Percentiles rank a stretch among this genome's conserved stretches.
These are phyloP conservation scores for Tylochromis polylepis DNA, from an alignment of 2,113 vertebrate genomes.

Conservation along the genomic window DNA sequence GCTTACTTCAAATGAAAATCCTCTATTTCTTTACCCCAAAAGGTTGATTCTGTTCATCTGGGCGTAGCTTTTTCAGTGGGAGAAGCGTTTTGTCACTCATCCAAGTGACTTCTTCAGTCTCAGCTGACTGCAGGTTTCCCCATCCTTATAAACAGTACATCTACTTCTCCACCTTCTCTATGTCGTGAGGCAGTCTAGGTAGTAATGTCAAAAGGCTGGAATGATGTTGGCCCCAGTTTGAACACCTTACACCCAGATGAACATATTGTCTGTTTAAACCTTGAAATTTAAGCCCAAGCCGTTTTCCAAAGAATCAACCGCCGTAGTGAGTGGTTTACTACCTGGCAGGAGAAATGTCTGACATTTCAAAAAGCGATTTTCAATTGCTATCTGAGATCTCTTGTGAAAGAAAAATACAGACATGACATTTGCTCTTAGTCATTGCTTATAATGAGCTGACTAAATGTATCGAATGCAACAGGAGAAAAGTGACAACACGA, in stretches of 20 bases:
- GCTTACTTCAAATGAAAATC: not conserved
- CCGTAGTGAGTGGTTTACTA: not conserved
- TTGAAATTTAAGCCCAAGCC: not conserved
- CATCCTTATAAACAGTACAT: too few species aligned
- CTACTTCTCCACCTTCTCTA: not conserved
- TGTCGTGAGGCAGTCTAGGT: not conserved
- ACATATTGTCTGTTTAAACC: not conserved
- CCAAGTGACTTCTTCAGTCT: too few species aligned
- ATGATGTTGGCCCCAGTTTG: accelerated
- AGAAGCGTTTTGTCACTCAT: too few species aligned
- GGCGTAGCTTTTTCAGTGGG: too few species aligned
- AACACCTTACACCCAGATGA: not conserved
- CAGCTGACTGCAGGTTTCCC: too few species aligned
- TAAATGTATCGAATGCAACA: not conserved
- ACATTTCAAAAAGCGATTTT: not conserved
- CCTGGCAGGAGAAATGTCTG: not conserved
- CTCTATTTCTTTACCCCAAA: too few species aligned
- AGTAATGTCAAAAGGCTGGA: not conserved
- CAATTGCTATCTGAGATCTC: not conserved
- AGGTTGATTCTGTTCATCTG: too few species aligned
- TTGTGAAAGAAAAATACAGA: not conserved
- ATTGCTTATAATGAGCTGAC: not conserved
- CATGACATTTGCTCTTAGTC: not conserved
- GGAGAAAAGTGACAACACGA: not conserved
- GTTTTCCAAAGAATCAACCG: not conserved